These are phyloP conservation scores for Wasmannia auropunctata DNA, from an alignment of 1,140 invertebrate genomes.

Conservation along the genomic window DNA sequence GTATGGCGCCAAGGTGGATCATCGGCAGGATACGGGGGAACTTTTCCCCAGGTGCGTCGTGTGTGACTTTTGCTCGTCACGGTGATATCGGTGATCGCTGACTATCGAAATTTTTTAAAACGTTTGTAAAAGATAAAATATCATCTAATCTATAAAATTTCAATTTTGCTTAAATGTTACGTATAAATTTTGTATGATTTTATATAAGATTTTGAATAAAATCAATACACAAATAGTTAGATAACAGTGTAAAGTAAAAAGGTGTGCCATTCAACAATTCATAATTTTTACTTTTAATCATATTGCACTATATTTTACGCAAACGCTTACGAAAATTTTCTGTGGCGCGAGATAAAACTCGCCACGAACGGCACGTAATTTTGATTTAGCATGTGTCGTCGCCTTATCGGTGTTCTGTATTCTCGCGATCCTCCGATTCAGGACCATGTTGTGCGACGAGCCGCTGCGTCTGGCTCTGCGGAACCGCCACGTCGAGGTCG, in stretches of 20 bases:
- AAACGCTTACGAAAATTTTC: neutral
- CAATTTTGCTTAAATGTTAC: neutral
- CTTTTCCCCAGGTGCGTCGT: constrained; percentile 86
- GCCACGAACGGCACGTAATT: neutral
- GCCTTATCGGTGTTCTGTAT: neutral
- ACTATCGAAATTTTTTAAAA: neutral
- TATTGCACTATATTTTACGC: neutral
- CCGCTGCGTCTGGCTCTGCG: constrained; percentile 93
- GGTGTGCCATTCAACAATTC: neutral
- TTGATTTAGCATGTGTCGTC: neutral
- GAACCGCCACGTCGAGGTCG: constrained; percentile 93
- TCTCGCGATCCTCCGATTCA: constrained; percentile 30
- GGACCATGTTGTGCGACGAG: constrained; percentile 92
- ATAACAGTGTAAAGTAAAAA: neutral
- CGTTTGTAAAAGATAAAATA: neutral
- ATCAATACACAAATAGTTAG: neutral
- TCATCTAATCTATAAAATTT: neutral
- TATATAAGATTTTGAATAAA: neutral
- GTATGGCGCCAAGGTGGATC: constrained; percentile 92
- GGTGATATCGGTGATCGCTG: neutral
- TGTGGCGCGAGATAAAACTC: neutral
- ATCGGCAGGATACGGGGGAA: constrained; percentile 89
- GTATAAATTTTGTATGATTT: neutral
- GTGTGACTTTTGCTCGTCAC: neutral
- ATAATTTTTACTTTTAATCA: neutral